Conservation (phyloP, 2,888 invertebrate species). For the Notodonta ziczac region DNA sequence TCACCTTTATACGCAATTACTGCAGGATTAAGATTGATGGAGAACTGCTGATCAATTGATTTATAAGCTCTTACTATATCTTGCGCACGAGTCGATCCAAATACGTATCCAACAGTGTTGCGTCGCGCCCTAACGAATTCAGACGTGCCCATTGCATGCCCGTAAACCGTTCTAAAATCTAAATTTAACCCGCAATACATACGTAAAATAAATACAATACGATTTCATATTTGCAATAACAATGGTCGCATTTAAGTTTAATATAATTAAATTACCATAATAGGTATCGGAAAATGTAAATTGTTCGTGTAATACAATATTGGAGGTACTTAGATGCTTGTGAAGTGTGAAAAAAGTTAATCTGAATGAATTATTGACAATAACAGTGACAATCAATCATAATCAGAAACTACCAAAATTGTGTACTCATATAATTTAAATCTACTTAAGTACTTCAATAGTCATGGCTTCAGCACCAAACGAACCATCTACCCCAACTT, state of each 20-base stretch:
- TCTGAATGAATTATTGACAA: not conserved
- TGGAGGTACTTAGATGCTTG: not conserved
- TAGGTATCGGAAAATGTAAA: not conserved
- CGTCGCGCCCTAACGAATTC: constrained; percentile 27
- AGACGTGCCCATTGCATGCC: constrained; percentile 28
- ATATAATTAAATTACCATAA: not conserved
- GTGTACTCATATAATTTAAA: not conserved
- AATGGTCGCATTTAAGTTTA: not conserved
- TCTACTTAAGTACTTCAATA: not conserved
- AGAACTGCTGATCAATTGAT: not conserved
- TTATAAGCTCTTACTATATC: not conserved
- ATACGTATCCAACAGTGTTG: constrained; percentile 34
- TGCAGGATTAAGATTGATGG: not conserved
- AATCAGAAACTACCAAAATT: not conserved
- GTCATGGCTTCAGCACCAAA: constrained; percentile 33
- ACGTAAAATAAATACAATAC: not conserved
- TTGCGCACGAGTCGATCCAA: constrained; percentile 36
- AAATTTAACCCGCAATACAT: not conserved
- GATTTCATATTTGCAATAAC: not conserved
- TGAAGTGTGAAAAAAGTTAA: not conserved
- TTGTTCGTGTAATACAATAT: not conserved
- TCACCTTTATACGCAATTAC: not conserved
- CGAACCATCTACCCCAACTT: constrained; percentile 52
- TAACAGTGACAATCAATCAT: too few relatives aligned
- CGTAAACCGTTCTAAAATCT: not conserved